phyloP scores from a whole-genome alignment of 2,797 vertebrate genomes.

The Pseudocheirus occidentalis region DNA sequence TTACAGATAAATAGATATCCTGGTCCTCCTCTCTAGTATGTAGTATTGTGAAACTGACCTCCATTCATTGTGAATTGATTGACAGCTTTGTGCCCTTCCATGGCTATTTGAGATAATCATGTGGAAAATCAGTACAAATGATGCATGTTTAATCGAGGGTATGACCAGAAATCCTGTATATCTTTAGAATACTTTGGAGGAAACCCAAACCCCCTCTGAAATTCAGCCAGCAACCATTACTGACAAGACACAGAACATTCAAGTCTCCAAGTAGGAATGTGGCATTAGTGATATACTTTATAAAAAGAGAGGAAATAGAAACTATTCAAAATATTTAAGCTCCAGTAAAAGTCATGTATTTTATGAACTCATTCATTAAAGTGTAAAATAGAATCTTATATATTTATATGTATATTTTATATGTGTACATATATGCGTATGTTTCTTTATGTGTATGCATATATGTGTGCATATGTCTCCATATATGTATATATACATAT shows the following conservation, averaged over 20 bases:
- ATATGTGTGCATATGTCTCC: neutral
- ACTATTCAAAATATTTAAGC: neutral
- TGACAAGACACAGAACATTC: constrained; percentile 49
- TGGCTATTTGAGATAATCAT: constrained; percentile 78
- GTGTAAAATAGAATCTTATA: constrained; percentile 43
- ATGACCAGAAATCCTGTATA: constrained; percentile 72
- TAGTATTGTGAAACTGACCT: constrained; percentile 20
- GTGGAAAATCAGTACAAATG: constrained; percentile 81
- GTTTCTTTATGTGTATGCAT: neutral
- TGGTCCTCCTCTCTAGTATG: constrained; percentile 56
- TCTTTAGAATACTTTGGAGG: constrained; percentile 65
- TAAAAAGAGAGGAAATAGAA: constrained; percentile 28
- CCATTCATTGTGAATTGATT: constrained; percentile 66
- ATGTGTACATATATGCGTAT: neutral
- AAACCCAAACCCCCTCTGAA: constrained; percentile 74
- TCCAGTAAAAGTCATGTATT: constrained; percentile 25
- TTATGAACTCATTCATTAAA: constrained; percentile 25
- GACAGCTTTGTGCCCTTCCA: constrained; percentile 71
- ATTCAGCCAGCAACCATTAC: constrained; percentile 64
- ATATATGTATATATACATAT: neutral
- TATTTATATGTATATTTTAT: neutral
- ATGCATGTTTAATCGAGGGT: constrained; percentile 74
- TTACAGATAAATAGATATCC: constrained; percentile 49
- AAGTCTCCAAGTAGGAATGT: constrained; percentile 32
- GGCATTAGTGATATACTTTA: neutral